Evolutionary conservation across 2,797 vertebrate genomes (phyloP).

Genomic region (Pyrocephalus nanus): DNA sequence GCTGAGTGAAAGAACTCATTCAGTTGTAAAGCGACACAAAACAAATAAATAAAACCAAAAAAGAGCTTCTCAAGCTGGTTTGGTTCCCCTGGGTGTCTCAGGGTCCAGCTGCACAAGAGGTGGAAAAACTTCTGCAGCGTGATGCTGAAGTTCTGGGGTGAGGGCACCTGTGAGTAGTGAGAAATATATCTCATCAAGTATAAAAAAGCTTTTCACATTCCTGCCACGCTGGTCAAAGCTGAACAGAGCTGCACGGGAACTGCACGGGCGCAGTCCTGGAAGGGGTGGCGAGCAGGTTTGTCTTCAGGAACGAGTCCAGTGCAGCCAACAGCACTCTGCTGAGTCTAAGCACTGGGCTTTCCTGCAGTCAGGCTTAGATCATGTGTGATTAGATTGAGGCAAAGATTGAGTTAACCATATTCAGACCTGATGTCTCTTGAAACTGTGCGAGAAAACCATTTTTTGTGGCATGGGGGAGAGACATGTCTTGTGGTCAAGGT

Average conservation of each 20-base stretch:
- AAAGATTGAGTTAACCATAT: neutral
- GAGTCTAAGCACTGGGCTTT: neutral
- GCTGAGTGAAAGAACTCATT: neutral
- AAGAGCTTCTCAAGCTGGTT: neutral
- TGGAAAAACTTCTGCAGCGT: neutral
- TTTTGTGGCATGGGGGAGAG: neutral
- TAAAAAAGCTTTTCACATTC: neutral
- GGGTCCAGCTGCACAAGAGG: neutral
- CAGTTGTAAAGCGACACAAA: neutral
- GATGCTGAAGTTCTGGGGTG: neutral
- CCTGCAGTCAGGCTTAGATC: neutral
- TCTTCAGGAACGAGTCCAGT: neutral
- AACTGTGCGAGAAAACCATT: neutral
- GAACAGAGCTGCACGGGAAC: rapidly evolving
- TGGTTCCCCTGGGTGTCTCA: neutral
- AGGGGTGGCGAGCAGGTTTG: rapidly evolving
- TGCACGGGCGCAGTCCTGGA: rapidly evolving
- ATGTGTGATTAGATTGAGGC: neutral
- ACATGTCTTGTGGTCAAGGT: neutral
- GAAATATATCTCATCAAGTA: neutral
- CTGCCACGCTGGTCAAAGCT: neutral
- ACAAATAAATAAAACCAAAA: neutral
- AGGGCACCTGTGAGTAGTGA: neutral
- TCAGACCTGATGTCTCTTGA: neutral
- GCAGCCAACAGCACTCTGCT: neutral